A percentile compares a stretch with the other conserved stretches of the same genome.
These are phyloP conservation scores for Temnothorax rugatulus DNA, from an alignment of 2,888 invertebrate genomes.

Conservation along the genomic window DNA sequence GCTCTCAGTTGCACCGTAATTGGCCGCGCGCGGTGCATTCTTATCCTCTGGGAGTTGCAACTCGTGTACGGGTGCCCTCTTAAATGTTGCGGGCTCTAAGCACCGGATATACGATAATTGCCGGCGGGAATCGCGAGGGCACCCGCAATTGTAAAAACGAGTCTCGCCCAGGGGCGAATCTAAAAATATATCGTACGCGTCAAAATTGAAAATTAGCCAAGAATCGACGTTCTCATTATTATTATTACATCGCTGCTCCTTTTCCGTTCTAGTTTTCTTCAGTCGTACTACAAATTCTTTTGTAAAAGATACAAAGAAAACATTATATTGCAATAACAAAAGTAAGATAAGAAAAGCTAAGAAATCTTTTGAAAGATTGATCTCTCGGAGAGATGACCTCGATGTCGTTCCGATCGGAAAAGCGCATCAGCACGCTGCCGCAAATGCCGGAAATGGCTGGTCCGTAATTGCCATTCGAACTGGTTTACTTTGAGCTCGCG, in stretches of 20 bases:
- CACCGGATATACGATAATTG: conserved; percentile 77
- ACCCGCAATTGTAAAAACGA: conserved; percentile 68
- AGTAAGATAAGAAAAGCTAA: background rate
- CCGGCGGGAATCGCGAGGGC: conserved; percentile 63
- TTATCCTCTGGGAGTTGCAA: conserved; percentile 65
- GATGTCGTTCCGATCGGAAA: background rate
- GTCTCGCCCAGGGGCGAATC: conserved; percentile 5
- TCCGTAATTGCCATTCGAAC: conserved; percentile 65
- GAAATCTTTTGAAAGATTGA: conserved; percentile 2
- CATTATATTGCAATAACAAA: background rate
- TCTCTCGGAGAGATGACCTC: background rate
- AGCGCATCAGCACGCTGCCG: conserved; percentile 20
- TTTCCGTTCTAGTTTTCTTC: background rate
- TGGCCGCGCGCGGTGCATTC: conserved; percentile 71
- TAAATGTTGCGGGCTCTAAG: conserved; percentile 70
- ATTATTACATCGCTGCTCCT: background rate
- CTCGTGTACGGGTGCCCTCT: conserved; percentile 57
- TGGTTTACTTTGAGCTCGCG: conserved; percentile 58
- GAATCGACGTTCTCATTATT: background rate
- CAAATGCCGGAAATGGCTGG: conserved; percentile 61
- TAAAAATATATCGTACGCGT: background rate
- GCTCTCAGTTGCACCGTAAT: conserved; percentile 70
- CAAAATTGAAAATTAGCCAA: conserved; percentile 7
- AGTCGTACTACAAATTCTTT: background rate
- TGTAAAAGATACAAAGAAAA: background rate